Conservation (phyloP, 2,888 invertebrate species). For the Carterocephalus palaemon region DNA sequence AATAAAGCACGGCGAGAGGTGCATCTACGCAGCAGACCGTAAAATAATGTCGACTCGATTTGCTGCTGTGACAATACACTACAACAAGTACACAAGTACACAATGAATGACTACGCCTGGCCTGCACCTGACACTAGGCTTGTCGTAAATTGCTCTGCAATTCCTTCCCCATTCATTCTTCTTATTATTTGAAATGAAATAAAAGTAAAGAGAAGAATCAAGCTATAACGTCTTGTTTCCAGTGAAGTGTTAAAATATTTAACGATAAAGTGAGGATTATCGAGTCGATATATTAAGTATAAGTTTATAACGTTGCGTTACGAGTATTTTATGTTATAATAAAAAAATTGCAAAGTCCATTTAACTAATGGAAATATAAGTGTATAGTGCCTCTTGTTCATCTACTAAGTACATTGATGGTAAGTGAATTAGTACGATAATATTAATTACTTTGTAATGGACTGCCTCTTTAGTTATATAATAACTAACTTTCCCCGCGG, state of each 20-base stretch:
- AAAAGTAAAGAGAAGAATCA: conserved; percentile 7
- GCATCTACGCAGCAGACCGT: conserved; percentile 63
- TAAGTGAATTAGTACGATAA: too few relatives aligned
- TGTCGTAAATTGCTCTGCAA: conserved; percentile 31
- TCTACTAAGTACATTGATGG: too few relatives aligned
- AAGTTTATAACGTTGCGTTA: too few relatives aligned
- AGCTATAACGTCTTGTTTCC: conserved; percentile 13
- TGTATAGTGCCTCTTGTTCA: too few relatives aligned
- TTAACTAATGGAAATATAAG: too few relatives aligned
- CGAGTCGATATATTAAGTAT: too few relatives aligned
- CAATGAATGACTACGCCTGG: conserved; percentile 28
- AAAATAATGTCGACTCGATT: conserved; percentile 68
- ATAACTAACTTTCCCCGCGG: too few relatives aligned
- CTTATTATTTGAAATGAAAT: conserved; percentile 32
- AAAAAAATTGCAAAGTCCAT: too few relatives aligned
- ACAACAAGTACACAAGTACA: conserved; percentile 37
- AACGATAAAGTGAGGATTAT: too few relatives aligned
- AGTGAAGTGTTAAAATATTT: conserved; percentile 14
- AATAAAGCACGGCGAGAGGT: conserved; percentile 51
- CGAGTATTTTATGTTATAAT: too few relatives aligned
- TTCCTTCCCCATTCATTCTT: conserved; percentile 18
- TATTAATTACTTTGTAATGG: too few relatives aligned
- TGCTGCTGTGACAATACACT: conserved; percentile 57
- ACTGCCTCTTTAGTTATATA: too few relatives aligned
- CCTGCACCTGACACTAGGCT: conserved; percentile 49